Conservation (phyloP, 2,113 vertebrate genomes). For the Smithornis capensis region DNA sequence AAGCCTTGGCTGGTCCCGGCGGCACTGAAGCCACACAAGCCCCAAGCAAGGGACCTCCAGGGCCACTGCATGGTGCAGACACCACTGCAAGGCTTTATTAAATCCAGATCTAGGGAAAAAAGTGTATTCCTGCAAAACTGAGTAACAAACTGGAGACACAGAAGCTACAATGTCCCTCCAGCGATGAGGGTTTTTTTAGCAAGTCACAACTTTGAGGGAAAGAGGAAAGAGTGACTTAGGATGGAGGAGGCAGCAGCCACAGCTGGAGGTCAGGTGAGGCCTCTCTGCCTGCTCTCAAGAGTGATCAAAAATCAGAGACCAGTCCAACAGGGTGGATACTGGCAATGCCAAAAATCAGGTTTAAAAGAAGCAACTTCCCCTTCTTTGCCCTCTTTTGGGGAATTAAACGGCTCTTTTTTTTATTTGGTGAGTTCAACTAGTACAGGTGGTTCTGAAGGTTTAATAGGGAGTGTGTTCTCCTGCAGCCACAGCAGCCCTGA, state of each 20-base stretch:
- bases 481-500: background rate
- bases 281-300: background rate
- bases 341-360: background rate
- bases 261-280: fast-evolving
- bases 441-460: background rate
- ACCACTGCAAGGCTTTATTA: slow-evolving; percentile 58
- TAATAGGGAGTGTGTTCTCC: fast-evolving
- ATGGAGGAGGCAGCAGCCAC: background rate
- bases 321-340: fast-evolving
- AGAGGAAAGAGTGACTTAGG: fast-evolving
- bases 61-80: background rate
- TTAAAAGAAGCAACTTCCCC: fast-evolving
- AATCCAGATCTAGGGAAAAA: slow-evolving; percentile 11
- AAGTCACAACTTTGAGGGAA: background rate
- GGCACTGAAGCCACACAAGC: background rate
- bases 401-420: background rate
- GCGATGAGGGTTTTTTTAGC: background rate
- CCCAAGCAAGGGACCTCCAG: slow-evolving; percentile 36
- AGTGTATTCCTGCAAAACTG: background rate
- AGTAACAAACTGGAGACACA: background rate
- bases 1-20: background rate
- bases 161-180: background rate
- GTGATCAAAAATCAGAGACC: background rate
- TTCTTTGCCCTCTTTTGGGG: background rate
- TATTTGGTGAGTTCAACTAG: background rate